phyloP scores from a whole-genome alignment of 2,113 vertebrate species.

The Dermatemys mawii region DNA sequence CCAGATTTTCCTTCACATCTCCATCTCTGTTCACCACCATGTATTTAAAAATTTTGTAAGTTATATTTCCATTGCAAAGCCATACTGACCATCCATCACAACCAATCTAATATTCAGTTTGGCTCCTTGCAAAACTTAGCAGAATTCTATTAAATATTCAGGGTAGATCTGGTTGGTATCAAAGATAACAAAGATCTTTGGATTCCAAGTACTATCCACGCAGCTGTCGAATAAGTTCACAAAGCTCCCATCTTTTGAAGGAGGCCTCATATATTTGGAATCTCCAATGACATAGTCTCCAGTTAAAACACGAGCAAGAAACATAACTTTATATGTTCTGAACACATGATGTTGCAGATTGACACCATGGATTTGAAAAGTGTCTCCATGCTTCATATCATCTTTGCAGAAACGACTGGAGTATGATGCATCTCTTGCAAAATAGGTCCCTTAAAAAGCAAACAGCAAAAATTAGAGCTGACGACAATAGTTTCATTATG shows the following conservation, averaged over 20 bases:
- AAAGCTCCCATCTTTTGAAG: constrained; percentile 93
- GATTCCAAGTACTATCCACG: constrained; percentile 93
- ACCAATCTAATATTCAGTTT: constrained; percentile 10
- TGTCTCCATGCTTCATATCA: constrained; percentile 88
- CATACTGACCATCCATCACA: neutral
- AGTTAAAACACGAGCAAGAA: constrained; percentile 92
- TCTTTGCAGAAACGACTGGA: constrained; percentile 95
- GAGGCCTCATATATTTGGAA: constrained; percentile 90
- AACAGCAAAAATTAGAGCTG: neutral
- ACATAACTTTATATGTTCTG: constrained; percentile 90
- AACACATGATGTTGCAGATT: constrained; percentile 72
- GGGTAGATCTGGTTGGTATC: constrained; percentile 98
- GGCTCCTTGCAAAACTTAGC: constrained; percentile 70
- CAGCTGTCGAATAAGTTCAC: constrained; percentile 97
- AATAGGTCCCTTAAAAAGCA: constrained; percentile 89
- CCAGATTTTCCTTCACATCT: constrained; percentile 33
- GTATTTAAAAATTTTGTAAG: neutral
- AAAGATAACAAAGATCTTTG: constrained; percentile 96
- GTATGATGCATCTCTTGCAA: constrained; percentile 92
- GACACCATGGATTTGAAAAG: constrained; percentile 83
- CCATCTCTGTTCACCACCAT: constrained; percentile 16
- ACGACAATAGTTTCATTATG: neutral
- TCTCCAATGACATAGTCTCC: constrained; percentile 92
- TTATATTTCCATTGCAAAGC: constrained; percentile 30
- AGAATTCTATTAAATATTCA: constrained; percentile 95